Base-by-base conservation (phyloP, 2,113 vertebrate genomes). In the Electrona antarctica region DNA sequence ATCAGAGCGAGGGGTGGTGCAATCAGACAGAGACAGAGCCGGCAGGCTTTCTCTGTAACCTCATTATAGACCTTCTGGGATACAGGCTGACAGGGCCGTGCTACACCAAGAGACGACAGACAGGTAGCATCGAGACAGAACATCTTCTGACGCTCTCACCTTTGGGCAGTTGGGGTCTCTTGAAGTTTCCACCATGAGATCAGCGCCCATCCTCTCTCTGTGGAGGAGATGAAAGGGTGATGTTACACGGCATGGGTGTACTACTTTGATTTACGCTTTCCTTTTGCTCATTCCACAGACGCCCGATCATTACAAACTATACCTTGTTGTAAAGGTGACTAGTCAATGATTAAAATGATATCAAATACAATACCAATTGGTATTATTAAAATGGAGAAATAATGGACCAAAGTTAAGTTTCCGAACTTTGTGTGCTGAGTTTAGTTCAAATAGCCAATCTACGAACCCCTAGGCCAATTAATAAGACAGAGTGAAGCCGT, bases 151-250 rank as follows among this genome's bases (percentile, higher is more conserved):
- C 67, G 76, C 93, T 93, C 93, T 93, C 86, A 98, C 97, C 92
- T 98, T 99, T 7, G 96, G 96, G 89, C 96, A 97, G 56, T 84
- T 89, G 3, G 94, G 92, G 87, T 97, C 95, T 89, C 96, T 95
- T 77, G 96, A 93, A 8, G 96, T 98, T 90, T 99, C 96, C 80
- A 98, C 96, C 93, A 99, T 88, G 69, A 98, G 91, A 77, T 95
- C 90, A 64, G 95, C 96, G 64, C 97, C 97, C 95, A 99, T 95
- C 92, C 92, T 96, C 84, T 98, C 96, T 89, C 97, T 99, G 87
- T 61, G 84, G 45, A 87, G 47, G 71, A 83, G 79, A 61, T 51
- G 46, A 73, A 7, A 46, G 57, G 48, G 66, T 45, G 7, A 69
- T 59, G 66, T 81, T 67, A 76, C 73, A 41, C 33, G 2, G 29